Percentiles rank a stretch among this genome's conserved stretches.
Evolutionary conservation across 2,797 vertebrate genomes (phyloP).

Genomic region (Pangasius krempfi): DNA sequence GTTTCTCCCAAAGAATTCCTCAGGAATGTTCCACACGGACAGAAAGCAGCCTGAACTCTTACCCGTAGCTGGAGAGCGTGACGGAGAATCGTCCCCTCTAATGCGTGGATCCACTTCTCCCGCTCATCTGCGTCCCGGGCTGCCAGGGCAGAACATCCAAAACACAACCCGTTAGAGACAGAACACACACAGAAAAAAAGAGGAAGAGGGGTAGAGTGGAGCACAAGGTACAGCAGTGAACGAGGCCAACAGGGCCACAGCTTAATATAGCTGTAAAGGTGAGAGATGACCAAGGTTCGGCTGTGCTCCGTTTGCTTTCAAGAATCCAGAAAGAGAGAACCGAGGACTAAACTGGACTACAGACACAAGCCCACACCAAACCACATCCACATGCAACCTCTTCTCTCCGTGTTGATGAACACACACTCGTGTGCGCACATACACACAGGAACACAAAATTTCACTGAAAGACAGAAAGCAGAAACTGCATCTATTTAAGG

Average conservation of each 20-base stretch:
- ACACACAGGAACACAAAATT: neutral
- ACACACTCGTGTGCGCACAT: neutral
- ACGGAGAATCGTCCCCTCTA: slow-evolving; percentile 98
- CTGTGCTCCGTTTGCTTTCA: slow-evolving; percentile 5
- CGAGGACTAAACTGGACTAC: neutral
- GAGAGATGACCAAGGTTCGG: neutral
- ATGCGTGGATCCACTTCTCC: slow-evolving; percentile 99
- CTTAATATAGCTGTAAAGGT: slow-evolving; percentile 14
- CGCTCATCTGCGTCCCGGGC: slow-evolving; percentile 98
- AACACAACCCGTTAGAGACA: slow-evolving; percentile 36
- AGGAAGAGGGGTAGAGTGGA: neutral
- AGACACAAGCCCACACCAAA: slow-evolving; percentile 5
- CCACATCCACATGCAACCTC: neutral
- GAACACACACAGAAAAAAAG: slow-evolving; percentile 54
- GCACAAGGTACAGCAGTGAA: slow-evolving; percentile 8
- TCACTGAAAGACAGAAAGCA: neutral
- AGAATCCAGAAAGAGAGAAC: slow-evolving; percentile 9
- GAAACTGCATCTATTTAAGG: neutral
- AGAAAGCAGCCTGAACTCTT: slow-evolving; percentile 56
- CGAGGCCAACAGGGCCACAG: slow-evolving; percentile 1
- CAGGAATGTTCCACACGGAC: neutral
- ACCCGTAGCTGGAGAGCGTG: slow-evolving; percentile 95
- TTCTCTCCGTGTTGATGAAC: neutral
- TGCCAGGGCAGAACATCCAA: slow-evolving; percentile 62
- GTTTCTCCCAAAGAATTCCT: neutral